Evolutionary conservation across 2,888 invertebrate species (phyloP).

Genomic region (Synergus umbraculus): DNA sequence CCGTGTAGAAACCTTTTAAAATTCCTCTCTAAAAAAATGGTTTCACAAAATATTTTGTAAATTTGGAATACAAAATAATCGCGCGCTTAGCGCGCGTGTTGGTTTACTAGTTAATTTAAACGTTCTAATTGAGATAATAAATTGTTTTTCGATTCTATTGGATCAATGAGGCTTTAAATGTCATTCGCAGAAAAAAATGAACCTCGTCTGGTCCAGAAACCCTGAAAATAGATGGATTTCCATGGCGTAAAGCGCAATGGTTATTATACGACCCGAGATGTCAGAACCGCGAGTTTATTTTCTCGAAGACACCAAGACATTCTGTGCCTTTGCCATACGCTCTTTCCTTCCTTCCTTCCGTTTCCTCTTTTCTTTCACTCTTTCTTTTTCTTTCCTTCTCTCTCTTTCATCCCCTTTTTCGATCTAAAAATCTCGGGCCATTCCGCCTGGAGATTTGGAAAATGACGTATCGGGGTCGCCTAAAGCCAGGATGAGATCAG

Average conservation of each 20-base stretch:
- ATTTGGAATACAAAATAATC: too few relatives aligned
- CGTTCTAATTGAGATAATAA: not conserved
- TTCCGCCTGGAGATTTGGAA: slow-evolving; percentile 63
- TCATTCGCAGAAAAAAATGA: slow-evolving; percentile 13
- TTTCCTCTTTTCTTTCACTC: slow-evolving; percentile 30
- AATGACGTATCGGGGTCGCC: slow-evolving; percentile 69
- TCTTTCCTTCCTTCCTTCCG: slow-evolving; percentile 16
- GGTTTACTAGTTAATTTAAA: too few relatives aligned
- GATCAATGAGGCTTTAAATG: slow-evolving; percentile 20
- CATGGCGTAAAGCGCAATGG: slow-evolving; percentile 8
- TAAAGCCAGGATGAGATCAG: slow-evolving; percentile 66
- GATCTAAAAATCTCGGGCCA: slow-evolving; percentile 58
- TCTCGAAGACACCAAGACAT: slow-evolving; percentile 32
- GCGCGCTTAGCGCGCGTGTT: too few relatives aligned
- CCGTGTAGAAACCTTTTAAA: too few relatives aligned
- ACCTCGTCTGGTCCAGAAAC: slow-evolving; percentile 46
- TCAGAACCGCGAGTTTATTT: slow-evolving; percentile 53
- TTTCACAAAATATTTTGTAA: too few relatives aligned
- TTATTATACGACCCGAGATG: slow-evolving; percentile 49
- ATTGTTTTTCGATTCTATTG: not conserved
- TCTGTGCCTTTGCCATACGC: slow-evolving; percentile 27
- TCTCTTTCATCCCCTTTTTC: slow-evolving; percentile 41
- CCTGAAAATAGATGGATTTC: slow-evolving; percentile 49
- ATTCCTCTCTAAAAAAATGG: too few relatives aligned
- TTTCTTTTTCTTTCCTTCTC: not conserved